Percentiles rank a stretch among this genome's conserved stretches.
phyloP scores from a whole-genome alignment of 2,113 vertebrate species.

The Sinocyclocheilus maitianheensis region DNA sequence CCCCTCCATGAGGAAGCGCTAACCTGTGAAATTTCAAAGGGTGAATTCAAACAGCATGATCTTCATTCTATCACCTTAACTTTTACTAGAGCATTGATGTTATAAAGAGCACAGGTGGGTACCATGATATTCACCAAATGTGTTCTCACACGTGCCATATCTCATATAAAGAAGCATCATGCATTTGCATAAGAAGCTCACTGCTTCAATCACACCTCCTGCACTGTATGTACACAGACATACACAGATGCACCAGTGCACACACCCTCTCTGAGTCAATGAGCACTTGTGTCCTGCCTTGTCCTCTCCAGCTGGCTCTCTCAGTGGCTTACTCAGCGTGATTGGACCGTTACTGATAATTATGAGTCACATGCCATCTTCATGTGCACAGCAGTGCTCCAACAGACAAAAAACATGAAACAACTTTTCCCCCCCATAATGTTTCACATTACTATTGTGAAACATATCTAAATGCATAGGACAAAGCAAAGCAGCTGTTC shows the following conservation, averaged over 20 bases:
- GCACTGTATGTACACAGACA: constrained; percentile 39
- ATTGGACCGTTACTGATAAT: constrained; percentile 65
- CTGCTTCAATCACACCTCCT: constrained; percentile 39
- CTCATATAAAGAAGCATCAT: not conserved
- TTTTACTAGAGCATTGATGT: not conserved
- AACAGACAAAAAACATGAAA: constrained; percentile 40
- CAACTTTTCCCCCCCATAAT: not conserved
- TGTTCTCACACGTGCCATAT: constrained; percentile 5
- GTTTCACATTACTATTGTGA: not conserved
- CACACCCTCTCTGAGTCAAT: constrained; percentile 75
- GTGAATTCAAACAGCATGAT: not conserved
- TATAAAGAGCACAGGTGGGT: not conserved
- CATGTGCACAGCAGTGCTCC: constrained; percentile 47
- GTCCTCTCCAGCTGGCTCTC: constrained; percentile 70
- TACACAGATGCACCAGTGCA: constrained; percentile 17
- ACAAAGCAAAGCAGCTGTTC: not conserved
- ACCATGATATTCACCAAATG: not conserved
- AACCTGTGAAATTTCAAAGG: not conserved
- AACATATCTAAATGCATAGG: not conserved
- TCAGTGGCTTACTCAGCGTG: constrained; percentile 70
- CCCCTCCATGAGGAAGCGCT: not conserved
- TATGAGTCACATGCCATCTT: constrained; percentile 67
- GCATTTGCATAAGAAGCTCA: constrained; percentile 17
- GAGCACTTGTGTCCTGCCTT: constrained; percentile 77
- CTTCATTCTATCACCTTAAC: not conserved